Percentiles rank a stretch among this genome's conserved stretches.
phyloP scores from a whole-genome alignment of 2,888 invertebrate species.

The Campopleginae sp. region DNA sequence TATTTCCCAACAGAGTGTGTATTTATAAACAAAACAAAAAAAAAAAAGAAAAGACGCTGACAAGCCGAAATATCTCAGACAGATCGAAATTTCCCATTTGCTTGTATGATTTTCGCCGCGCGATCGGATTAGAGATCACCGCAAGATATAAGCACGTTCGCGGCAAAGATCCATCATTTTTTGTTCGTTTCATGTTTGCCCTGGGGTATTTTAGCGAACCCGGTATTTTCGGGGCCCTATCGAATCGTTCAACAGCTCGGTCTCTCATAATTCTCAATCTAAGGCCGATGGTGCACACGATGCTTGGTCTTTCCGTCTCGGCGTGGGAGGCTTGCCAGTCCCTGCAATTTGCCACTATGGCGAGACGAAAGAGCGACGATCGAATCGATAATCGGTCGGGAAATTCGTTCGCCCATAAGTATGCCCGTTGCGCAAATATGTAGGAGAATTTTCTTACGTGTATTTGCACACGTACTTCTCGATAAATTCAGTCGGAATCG shows the following conservation, averaged over 20 bases:
- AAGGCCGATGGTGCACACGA: conserved; percentile 42
- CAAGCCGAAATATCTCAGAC: neutral
- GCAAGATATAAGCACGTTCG: conserved; percentile 6
- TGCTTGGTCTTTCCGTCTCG: neutral
- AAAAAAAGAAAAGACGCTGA: neutral
- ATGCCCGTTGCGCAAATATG: conserved; percentile 8
- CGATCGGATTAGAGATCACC: neutral
- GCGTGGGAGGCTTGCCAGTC: conserved; percentile 61
- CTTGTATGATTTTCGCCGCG: neutral
- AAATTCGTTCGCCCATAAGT: conserved; percentile 42
- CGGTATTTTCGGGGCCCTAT: conserved; percentile 53
- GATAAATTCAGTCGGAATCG: conserved; percentile 32
- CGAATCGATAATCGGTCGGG: conserved; percentile 48
- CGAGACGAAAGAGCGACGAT: conserved; percentile 66
- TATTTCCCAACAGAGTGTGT: conserved; percentile 2
- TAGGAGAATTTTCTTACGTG: neutral
- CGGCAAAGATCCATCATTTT: neutral
- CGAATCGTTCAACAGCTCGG: conserved; percentile 60
- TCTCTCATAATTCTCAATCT: conserved; percentile 3
- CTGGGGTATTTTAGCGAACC: conserved; percentile 36
- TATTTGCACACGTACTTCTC: conserved; percentile 1
- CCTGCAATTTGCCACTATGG: conserved; percentile 54
- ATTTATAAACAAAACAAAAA: neutral
- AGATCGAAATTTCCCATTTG: neutral
- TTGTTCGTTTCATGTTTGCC: conserved; percentile 10